Conservation (phyloP, 2,888 invertebrate species). For the Cecidostiba fungosa region DNA sequence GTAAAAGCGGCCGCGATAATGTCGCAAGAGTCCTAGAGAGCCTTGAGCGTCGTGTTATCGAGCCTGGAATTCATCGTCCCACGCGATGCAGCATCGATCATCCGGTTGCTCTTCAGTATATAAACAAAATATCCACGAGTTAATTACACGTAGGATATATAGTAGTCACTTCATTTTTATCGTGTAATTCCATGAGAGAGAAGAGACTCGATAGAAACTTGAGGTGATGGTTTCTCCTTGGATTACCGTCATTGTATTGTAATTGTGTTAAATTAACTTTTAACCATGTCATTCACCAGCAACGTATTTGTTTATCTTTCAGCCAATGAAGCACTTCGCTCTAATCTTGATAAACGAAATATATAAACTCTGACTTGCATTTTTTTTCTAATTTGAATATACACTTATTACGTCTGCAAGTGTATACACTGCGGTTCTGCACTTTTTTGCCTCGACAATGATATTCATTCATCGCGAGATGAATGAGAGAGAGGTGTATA, state of each 20-base stretch:
- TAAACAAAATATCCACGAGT: background rate
- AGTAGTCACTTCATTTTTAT: background rate
- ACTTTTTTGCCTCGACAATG: constrained; percentile 25
- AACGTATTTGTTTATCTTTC: constrained; percentile 18
- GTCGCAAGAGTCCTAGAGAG: constrained; percentile 22
- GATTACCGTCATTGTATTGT: background rate
- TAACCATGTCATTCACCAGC: background rate
- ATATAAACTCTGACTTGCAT: constrained; percentile 24
- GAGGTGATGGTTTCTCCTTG: background rate
- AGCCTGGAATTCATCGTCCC: constrained; percentile 64
- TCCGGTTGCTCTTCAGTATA: background rate
- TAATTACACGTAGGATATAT: background rate
- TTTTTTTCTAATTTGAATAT: background rate
- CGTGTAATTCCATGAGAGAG: background rate
- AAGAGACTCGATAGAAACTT: background rate
- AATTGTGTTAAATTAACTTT: background rate
- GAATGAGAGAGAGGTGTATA: too few relatives aligned
- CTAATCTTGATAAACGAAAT: constrained; percentile 39
- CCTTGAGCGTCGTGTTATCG: constrained; percentile 65
- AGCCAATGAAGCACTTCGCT: constrained; percentile 11
- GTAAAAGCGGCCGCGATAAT: background rate
- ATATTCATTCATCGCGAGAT: constrained; percentile 47
- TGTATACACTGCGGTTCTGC: background rate
- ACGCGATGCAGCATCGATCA: constrained; percentile 48
- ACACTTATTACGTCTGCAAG: background rate